A percentile compares a stretch with the other conserved stretches of the same genome.
Conservation (phyloP, 2,113 vertebrate species). For the Morphnarchus princeps region DNA sequence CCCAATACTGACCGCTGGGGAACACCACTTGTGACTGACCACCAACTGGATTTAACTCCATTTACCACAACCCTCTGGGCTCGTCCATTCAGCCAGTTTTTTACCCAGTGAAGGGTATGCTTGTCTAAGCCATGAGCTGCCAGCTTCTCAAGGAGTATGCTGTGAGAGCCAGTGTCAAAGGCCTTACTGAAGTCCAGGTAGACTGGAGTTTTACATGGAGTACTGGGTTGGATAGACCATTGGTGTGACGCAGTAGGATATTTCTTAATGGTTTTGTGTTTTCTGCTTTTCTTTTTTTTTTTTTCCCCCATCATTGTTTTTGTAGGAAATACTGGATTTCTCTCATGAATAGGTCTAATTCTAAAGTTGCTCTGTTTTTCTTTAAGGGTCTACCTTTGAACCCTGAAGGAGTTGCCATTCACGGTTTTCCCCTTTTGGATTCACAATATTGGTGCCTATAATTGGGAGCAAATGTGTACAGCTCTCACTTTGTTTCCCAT, state of each 20-base stretch:
- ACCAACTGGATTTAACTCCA: too few relatives aligned
- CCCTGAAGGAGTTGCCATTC: neutral
- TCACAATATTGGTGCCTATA: neutral
- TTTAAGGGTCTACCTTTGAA: neutral
- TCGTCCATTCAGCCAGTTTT: too few relatives aligned
- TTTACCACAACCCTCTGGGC: too few relatives aligned
- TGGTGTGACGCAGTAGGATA: neutral
- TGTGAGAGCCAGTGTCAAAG: too few relatives aligned
- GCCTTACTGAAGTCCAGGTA: too few relatives aligned
- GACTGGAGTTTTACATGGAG: too few relatives aligned
- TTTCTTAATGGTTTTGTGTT: neutral
- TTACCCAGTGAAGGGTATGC: too few relatives aligned
- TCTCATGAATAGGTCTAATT: neutral
- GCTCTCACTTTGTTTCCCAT: neutral
- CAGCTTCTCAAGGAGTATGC: too few relatives aligned
- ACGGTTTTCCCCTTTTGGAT: neutral
- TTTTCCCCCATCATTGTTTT: neutral
- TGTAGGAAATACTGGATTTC: neutral
- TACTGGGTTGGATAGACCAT: too few relatives aligned
- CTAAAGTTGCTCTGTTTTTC: neutral
- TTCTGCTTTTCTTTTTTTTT: neutral
- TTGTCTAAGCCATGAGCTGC: too few relatives aligned
- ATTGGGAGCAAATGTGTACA: neutral
- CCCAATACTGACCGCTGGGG: too few relatives aligned
- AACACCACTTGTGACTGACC: too few relatives aligned